These are phyloP conservation scores for Drosophila tripunctata DNA, from an alignment of 2,888 invertebrate species.

Conservation along the genomic window DNA sequence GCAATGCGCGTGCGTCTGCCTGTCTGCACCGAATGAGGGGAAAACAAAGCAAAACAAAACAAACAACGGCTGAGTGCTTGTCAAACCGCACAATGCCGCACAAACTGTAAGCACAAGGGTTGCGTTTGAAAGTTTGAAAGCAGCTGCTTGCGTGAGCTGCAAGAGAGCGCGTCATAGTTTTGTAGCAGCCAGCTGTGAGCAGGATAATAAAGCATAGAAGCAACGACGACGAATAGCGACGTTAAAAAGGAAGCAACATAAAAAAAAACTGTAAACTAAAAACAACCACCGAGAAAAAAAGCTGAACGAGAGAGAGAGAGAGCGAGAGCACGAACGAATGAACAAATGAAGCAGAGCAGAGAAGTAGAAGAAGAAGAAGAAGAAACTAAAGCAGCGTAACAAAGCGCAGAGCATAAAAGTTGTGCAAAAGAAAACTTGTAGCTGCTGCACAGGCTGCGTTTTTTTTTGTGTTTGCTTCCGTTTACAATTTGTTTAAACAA, in stretches of 20 bases:
- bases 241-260: constrained; percentile 32
- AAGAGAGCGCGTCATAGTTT: constrained; percentile 9
- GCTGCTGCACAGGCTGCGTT: constrained; percentile 50
- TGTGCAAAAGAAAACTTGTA: constrained; percentile 79
- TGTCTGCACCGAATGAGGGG: constrained; percentile 17
- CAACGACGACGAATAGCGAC: background rate
- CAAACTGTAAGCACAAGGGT: constrained; percentile 60
- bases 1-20: constrained; percentile 37
- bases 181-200: constrained; percentile 40
- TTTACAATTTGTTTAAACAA: constrained; percentile 62
- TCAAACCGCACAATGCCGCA: constrained; percentile 44
- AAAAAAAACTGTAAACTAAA: constrained; percentile 25
- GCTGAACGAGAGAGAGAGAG: constrained; percentile 39
- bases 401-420: constrained; percentile 63
- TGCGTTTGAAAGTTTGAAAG: constrained; percentile 47
- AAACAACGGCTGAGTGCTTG: constrained; percentile 30
- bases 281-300: constrained; percentile 65
- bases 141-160: background rate
- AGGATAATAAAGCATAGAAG: background rate
- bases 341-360: background rate
- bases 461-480: no score
- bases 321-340: background rate
- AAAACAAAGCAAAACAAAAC: constrained; percentile 42
- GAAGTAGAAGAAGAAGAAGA: background rate
- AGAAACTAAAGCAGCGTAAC: constrained; percentile 57